phyloP scores from a whole-genome alignment of 35 echinoderm and acorn worm genomes.

The Heliocidaris erythrogramma region DNA sequence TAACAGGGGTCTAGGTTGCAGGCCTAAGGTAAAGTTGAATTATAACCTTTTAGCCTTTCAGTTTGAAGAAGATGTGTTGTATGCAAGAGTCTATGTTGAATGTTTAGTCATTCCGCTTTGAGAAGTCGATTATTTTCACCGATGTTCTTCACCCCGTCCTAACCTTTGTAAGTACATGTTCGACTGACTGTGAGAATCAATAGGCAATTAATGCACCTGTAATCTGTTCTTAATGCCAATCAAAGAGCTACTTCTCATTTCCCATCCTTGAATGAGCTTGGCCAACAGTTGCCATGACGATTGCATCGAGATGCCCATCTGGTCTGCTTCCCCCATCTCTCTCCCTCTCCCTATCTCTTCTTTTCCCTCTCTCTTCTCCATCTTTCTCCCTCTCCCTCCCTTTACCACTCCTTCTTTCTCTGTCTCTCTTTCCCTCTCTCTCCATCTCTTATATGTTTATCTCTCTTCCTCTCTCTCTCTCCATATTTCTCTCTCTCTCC shows the following conservation, averaged over 20 bases:
- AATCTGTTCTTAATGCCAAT: conserved; percentile 5
- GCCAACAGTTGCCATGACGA: neutral
- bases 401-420: neutral
- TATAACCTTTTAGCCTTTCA: too few relatives aligned
- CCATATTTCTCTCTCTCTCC: too few relatives aligned
- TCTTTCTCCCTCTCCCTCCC: too few relatives aligned
- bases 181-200: neutral
- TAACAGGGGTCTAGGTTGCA: too few relatives aligned
- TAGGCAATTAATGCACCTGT: neutral
- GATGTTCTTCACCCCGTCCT: neutral
- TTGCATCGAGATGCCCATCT: neutral
- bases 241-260: neutral
- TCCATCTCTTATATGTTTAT: too few relatives aligned
- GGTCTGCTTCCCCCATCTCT: neutral
- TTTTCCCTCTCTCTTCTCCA: too few relatives aligned
- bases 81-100: neutral
- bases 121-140: neutral
- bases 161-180: neutral
- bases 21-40: too few relatives aligned
- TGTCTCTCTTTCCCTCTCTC: neutral
- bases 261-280: neutral
- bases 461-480: too few relatives aligned
- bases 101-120: neutral
- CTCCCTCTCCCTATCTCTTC: neutral
- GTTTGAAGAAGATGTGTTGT: neutral